Evolutionary conservation across 1,140 invertebrate genomes (phyloP).

Genomic region (Brachionus asplanchnoidis): DNA sequence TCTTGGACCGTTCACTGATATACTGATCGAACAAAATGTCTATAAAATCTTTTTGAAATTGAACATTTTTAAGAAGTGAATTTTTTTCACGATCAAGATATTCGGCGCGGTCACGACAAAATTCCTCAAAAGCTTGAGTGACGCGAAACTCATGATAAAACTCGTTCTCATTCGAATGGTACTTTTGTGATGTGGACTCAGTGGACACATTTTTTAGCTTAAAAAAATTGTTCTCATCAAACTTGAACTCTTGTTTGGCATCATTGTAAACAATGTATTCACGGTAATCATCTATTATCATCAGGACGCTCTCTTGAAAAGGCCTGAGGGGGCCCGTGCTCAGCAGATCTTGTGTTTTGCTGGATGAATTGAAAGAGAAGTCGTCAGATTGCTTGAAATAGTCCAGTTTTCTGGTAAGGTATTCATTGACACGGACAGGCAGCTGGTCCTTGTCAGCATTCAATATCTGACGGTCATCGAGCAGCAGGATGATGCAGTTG

Average conservation of each 20-base stretch:
- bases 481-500: background rate
- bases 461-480: conserved; percentile 1
- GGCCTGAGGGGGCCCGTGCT: background rate
- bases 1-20: background rate
- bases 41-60: conserved; percentile 31
- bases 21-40: background rate
- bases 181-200: background rate
- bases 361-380: background rate
- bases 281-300: conserved; percentile 40
- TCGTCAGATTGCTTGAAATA: background rate
- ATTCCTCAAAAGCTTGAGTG: conserved; percentile 35
- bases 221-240: conserved; percentile 31
- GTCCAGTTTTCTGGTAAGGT: background rate
- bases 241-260: conserved; percentile 9
- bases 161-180: background rate
- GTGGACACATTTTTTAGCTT: background rate
- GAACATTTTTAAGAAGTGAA: background rate
- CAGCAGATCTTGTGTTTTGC: background rate
- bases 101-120: conserved; percentile 29
- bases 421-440: background rate
- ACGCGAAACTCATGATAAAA: conserved; percentile 39
- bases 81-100: conserved; percentile 9
- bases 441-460: conserved; percentile 28
- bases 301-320: conserved; percentile 19
- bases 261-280: conserved; percentile 14